Conservation (phyloP, 2,888 invertebrate species). For the Papilio demoleus region DNA sequence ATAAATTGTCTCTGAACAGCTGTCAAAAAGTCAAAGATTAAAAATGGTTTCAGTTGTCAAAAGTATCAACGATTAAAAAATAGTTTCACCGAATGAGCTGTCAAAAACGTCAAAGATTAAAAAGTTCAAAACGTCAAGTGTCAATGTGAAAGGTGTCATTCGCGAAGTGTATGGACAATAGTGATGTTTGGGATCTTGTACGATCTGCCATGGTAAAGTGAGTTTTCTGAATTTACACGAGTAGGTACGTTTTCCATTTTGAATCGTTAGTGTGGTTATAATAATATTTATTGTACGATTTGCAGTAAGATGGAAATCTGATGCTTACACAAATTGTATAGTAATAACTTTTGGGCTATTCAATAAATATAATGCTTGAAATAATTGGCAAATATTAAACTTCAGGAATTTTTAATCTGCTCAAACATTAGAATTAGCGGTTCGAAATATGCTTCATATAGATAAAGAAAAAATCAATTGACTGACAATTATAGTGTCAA, state of each 20-base stretch:
- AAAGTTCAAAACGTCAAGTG: not conserved
- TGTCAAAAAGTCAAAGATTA: not conserved
- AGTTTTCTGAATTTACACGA: conserved; percentile 23
- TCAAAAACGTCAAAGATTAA: not conserved
- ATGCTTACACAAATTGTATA: conserved; percentile 23
- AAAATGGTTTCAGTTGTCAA: not conserved
- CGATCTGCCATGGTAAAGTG: conserved; percentile 38
- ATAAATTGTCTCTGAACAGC: not conserved
- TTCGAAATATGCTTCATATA: conserved; percentile 18
- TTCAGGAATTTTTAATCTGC: conserved; percentile 27
- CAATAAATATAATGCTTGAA: conserved; percentile 15
- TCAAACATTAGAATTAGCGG: conserved; percentile 30
- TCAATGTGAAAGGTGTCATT: conserved; percentile 31
- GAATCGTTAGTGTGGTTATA: conserved; percentile 25
- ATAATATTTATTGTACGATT: conserved; percentile 7
- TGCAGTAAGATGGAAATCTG: not conserved
- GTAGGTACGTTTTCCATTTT: conserved; percentile 38
- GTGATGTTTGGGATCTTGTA: conserved; percentile 33
- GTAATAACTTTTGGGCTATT: conserved; percentile 18
- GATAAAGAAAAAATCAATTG: conserved; percentile 15
- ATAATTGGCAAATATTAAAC: conserved; percentile 20
- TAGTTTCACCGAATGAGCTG: not conserved
- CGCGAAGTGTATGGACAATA: conserved; percentile 29
- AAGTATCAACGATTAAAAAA: not conserved
- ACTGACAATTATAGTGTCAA: conserved; percentile 28